Conservation (phyloP, 2,797 vertebrate genomes). For the Coregonus ussuriensis region DNA sequence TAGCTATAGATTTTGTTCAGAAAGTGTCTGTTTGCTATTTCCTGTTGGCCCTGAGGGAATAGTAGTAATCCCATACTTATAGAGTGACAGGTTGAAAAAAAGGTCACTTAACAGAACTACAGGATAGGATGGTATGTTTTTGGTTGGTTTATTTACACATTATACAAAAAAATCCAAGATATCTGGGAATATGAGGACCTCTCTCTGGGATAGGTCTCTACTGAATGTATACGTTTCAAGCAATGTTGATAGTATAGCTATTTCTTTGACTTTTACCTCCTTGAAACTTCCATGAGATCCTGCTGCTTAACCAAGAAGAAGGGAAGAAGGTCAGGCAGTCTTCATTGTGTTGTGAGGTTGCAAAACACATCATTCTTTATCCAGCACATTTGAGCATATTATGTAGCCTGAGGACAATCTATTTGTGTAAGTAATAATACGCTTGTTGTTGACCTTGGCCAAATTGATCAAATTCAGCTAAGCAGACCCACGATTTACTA, state of each 20-base stretch:
- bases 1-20: slow-evolving; percentile 50
- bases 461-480: slow-evolving; percentile 39
- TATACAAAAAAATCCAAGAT: too few relatives aligned
- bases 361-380: neutral
- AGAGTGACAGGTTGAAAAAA: slow-evolving; percentile 32
- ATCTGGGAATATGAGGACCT: neutral
- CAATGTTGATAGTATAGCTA: neutral
- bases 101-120: neutral
- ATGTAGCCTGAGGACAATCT: neutral
- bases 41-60: slow-evolving; percentile 26
- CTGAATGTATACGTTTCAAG: neutral
- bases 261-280: neutral
- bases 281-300: slow-evolving; percentile 12
- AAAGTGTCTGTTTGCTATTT: slow-evolving; percentile 43
- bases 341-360: neutral
- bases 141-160: neutral
- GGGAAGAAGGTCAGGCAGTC: neutral
- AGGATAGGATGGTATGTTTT: slow-evolving; percentile 2
- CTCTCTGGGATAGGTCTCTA: neutral
- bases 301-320: slow-evolving; percentile 1
- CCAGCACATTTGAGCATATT: neutral
- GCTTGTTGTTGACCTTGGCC: slow-evolving; percentile 9
- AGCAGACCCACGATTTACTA: slow-evolving; percentile 31
- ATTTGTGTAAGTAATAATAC: too few relatives aligned
- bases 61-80: slow-evolving; percentile 43